These are phyloP conservation scores for Lepidocolaptes lacrymiger DNA, from an alignment of 2,797 vertebrate species.

Conservation along the genomic window DNA sequence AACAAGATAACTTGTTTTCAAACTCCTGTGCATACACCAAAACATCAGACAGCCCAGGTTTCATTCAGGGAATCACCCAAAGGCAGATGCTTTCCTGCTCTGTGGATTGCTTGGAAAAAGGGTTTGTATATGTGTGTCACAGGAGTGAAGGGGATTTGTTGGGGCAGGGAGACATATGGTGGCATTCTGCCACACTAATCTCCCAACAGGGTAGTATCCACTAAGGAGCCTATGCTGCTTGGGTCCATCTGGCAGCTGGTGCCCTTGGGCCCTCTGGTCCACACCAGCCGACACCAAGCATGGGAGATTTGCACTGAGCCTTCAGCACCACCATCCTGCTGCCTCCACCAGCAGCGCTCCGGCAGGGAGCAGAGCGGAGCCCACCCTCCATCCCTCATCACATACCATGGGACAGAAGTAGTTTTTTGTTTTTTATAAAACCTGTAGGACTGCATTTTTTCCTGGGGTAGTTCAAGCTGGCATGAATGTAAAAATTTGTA, in stretches of 20 bases:
- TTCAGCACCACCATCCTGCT: rapidly evolving
- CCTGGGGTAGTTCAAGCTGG: not conserved
- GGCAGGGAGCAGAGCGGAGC: not conserved
- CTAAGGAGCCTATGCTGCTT: rapidly evolving
- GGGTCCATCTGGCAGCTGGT: not conserved
- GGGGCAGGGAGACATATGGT: not conserved
- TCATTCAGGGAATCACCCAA: not conserved
- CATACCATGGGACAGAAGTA: rapidly evolving
- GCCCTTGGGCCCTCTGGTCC: not conserved
- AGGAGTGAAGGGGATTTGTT: not conserved
- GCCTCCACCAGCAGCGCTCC: rapidly evolving
- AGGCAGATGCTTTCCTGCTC: not conserved
- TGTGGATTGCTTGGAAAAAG: not conserved
- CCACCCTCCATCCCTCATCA: rapidly evolving
- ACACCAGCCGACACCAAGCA: rapidly evolving
- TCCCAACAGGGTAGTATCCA: not conserved
- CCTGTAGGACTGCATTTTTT: not conserved
- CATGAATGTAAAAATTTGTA: not conserved
- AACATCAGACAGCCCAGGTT: not conserved
- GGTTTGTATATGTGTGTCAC: not conserved
- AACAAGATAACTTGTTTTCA: not conserved
- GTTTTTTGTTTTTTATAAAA: not conserved
- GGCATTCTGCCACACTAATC: not conserved
- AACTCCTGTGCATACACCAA: not conserved
- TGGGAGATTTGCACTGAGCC: rapidly evolving